Conservation (phyloP, 2,113 vertebrate genomes). For the Edolisoma coerulescens region DNA sequence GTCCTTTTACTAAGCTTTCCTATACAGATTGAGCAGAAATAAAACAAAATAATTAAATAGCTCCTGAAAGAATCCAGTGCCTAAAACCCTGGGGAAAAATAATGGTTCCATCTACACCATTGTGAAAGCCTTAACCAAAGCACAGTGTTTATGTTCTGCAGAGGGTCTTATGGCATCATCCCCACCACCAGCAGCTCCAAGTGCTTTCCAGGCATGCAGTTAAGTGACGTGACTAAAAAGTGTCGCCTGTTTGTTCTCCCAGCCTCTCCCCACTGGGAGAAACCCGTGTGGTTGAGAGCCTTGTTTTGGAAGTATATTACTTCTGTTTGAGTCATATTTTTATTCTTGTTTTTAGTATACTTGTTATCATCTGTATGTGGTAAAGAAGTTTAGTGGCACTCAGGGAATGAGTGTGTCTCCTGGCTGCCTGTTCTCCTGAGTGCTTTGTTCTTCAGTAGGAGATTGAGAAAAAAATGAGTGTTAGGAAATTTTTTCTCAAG, state of each 20-base stretch:
- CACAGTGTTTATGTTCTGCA: not conserved
- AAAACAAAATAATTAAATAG: slow-evolving; percentile 50
- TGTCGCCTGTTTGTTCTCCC: not conserved
- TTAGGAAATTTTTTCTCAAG: not conserved
- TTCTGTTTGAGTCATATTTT: slow-evolving; percentile 17
- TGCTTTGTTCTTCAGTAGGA: not conserved
- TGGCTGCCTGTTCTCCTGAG: not conserved
- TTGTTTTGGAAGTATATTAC: slow-evolving; percentile 6
- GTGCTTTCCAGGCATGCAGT: not conserved
- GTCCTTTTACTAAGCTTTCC: slow-evolving; percentile 14
- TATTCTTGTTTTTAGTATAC: not conserved
- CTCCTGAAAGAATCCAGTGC: slow-evolving; percentile 14
- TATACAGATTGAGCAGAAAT: not conserved
- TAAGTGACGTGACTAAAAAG: not conserved
- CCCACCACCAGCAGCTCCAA: not conserved
- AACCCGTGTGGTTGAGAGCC: not conserved
- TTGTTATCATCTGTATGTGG: not conserved
- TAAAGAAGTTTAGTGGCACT: not conserved
- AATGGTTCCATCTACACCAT: not conserved
- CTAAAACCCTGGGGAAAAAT: not conserved
- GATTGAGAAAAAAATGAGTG: not conserved
- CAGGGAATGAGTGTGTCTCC: not conserved
- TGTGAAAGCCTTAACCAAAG: slow-evolving; percentile 1
- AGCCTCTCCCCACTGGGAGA: slow-evolving; percentile 4
- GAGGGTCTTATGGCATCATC: not conserved